These are phyloP conservation scores for Saguinus midas DNA, from an alignment of 2,113 vertebrate species.

Conservation along the genomic window DNA sequence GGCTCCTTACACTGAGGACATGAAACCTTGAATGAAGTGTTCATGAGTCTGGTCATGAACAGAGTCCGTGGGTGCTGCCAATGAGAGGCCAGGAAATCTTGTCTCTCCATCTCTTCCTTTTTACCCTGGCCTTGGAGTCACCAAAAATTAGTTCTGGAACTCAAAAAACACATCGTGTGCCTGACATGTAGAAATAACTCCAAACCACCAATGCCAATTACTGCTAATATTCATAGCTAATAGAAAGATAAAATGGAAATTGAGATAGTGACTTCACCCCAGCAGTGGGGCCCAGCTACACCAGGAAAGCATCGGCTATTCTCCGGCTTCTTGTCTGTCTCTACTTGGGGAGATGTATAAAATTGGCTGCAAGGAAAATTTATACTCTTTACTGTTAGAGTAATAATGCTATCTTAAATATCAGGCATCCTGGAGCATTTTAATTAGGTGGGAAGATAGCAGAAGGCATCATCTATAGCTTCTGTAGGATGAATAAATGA, in stretches of 20 bases:
- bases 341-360: not conserved
- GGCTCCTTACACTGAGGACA: not conserved
- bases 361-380: not conserved
- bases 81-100: not conserved
- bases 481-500: not conserved
- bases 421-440: not conserved
- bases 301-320: not conserved
- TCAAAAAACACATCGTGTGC: not conserved
- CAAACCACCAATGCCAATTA: not conserved
- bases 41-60: not conserved
- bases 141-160: not conserved
- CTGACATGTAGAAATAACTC: not conserved
- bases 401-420: not conserved
- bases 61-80: not conserved
- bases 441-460: slow-evolving; percentile 7
- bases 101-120: not conserved
- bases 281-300: not conserved
- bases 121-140: not conserved
- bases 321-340: not conserved
- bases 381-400: slow-evolving; percentile 4
- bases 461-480: not conserved
- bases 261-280: not conserved
- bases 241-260: not conserved
- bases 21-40: not conserved
- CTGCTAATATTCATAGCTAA: not conserved